Evolutionary conservation across 1,140 invertebrate species (phyloP), one percentile per base, ranked within the genome.

Genomic region (Cotesia glomerata): DNA sequence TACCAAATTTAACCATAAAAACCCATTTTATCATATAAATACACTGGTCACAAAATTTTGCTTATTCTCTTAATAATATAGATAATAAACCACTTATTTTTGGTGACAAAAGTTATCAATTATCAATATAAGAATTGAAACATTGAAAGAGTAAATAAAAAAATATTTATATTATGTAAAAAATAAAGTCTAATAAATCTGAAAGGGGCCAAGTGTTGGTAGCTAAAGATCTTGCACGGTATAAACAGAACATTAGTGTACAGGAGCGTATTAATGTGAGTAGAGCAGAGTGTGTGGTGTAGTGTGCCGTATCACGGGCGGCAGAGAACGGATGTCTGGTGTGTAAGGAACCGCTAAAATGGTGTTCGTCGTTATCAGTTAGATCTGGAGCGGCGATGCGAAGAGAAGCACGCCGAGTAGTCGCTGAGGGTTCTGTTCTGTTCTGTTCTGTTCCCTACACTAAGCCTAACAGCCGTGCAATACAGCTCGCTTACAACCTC

Each of bases 321-420:
- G 80, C 79, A 80, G 78, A 81, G 82, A 82, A 80, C 85, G 85
- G 85, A 86, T 87, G 85, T 87, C 84, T 87, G 85, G 81, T 87
- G 86, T 87, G 86, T 87, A 87, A 87, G 86, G 86, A 87, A 87
- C 86, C 85, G 86, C 86, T 87, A 87, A 87, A 87, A 87, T 87
- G 86, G 85, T 87, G 86, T 87, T 87, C 81, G 82, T 74, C 84
- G 81, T 87, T 87, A 87, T 87, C 36, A 36, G 52, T 81, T 81
- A 80, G 85, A 87, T 87, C 86, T 87, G 80, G 86, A 87, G 85
- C 86, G 85, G 85, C 85, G 85, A 87, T 86, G 85, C 86, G 86
- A 86, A 83, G 81, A 84, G 83, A 86, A 82, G 83, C 85, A 86
- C 83, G 85, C 85, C 83, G 84, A 26, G 56, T 16, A 18, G 52